Base-by-base conservation (phyloP, 2,797 vertebrate species). In the Podarcis lilfordi region DNA sequence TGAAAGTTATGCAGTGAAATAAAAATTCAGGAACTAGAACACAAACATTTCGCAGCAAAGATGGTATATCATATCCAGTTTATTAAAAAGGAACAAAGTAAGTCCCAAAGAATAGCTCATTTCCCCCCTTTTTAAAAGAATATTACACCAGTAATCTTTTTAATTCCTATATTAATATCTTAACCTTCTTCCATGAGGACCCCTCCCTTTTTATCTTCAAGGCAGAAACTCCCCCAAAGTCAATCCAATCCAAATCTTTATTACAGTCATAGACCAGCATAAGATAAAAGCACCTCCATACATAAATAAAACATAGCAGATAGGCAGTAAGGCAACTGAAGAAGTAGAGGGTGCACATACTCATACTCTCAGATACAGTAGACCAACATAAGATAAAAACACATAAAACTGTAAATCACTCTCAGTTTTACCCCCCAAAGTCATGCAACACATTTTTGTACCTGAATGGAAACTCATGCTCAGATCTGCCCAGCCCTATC, bases 21-120 rank as follows among this genome's bases (percentile, higher is more conserved):
- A 93, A 89, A 40, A 35, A 92, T 68, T 4, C 78, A 61, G 92
- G 66, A 82, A 1, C 59, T 83, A 17, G 66, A 10, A 71, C 29
- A n/a, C 32, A 8, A 69, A 19, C 8, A 23, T 10, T 35, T 50
- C 3, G 1, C 55, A 35, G 19, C 23, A 11, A 2, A 23, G 17
- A 80, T n/a, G 17, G 8, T 80, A 37, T 81, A 17, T 15, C 29
- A 29, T 68, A 11, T 21, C 25, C 25, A 68, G 25, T 66, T 66
- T 66, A 81, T 81, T 40, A 81, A 77, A 66, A 1, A 32, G 61
- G 37, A 40, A 66, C 25, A 66, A 32, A 37, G 11, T n/a, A 37
- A 7, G n/a, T 15, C 37, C 43, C 11, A 2, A 82, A 11, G 19
- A 43, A 68, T 82, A 5, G 17, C 10, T 40, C 10, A 5, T 81